Base-by-base conservation (phyloP, 1,140 invertebrate species). In the Bombus turneri region DNA sequence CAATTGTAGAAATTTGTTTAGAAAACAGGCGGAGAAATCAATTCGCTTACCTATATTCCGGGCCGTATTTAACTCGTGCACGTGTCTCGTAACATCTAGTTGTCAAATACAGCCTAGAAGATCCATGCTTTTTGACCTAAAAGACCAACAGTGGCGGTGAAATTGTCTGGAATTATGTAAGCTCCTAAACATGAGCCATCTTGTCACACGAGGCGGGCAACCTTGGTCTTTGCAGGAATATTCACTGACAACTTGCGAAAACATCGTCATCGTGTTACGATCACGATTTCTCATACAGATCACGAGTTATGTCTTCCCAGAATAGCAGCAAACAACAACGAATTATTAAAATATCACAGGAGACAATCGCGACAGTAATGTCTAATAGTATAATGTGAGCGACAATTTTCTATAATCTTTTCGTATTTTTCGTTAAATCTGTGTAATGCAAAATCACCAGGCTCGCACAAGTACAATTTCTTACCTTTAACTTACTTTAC, bases 121-220 rank as follows among this genome's bases (percentile, higher is more conserved):
- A 91, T 41, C 91, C 92, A 79, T 94, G 91, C 89, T 93, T 95
- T 92, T 94, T 93, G n/a, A 95, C 89, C 94, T 95, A 87, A 75
- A 94, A 93, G 43, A 1, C 39, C 39, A 90, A 91, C 75, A 79
- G 43, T 72, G 59, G 66, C 73, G 69, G 15, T 85, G 59, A 91
- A 78, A 73, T 31, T 37, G 82, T 64, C 81, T 88, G 86, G 83
- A 92, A 91, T 93, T 93, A 94, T 91, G 85, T 94, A 94, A 94
- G 90, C 80, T 69, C 64, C 64, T 81, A 76, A 89, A 91, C 85
- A 90, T 88, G 88, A 93, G 94, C 91, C 93, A 94, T 94, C 91
- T 94, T 93, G 93, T 93, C 91, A 92, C 90, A 87, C 85, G 83
- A 86, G 85, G 77, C 59, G 57, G n/a, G 68, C 86, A 90, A 90